A percentile compares a stretch with the other conserved stretches of the same genome.
These are phyloP conservation scores for Eudemis profundana DNA, from an alignment of 2,888 invertebrate species.

Conservation along the genomic window DNA sequence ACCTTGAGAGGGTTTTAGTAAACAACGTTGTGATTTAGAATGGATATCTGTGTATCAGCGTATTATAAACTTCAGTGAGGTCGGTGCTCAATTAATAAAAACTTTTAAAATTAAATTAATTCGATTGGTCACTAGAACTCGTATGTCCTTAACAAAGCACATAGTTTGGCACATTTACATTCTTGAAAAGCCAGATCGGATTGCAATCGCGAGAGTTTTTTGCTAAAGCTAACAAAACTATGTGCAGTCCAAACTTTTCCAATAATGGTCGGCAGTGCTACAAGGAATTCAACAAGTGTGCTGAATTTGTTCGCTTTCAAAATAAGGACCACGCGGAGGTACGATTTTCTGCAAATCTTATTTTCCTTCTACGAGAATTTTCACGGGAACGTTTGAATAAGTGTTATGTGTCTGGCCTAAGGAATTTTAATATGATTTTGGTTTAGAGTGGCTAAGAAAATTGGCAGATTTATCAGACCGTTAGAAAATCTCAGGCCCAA, in stretches of 20 bases:
- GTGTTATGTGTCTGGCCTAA: conserved; percentile 1
- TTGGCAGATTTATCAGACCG: no score
- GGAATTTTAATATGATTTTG: conserved; percentile 7
- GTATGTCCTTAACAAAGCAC: neutral
- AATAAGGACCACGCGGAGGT: conserved; percentile 23
- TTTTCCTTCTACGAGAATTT: conserved; percentile 9
- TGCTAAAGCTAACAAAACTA: conserved; percentile 20
- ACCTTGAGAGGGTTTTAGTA: no score
- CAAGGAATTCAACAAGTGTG: conserved; percentile 36
- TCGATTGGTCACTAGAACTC: no score
- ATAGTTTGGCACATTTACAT: conserved; percentile 15
- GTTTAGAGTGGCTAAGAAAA: no score
- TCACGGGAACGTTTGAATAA: conserved; percentile 9
- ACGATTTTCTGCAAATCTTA: conserved; percentile 1
- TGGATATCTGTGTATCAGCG: no score
- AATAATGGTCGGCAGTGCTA: conserved; percentile 29
- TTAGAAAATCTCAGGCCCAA: no score
- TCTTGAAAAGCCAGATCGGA: neutral
- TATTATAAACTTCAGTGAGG: no score
- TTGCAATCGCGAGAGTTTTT: conserved; percentile 4
- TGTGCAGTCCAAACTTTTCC: conserved; percentile 38
- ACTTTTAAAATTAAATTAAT: no score
- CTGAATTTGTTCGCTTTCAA: conserved; percentile 30
- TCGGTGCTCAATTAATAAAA: no score
- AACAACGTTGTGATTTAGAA: no score